Evolutionary conservation across 2,113 vertebrate species (phyloP), one percentile per base, ranked within the genome.

Genomic region (Athene cunicularia): DNA sequence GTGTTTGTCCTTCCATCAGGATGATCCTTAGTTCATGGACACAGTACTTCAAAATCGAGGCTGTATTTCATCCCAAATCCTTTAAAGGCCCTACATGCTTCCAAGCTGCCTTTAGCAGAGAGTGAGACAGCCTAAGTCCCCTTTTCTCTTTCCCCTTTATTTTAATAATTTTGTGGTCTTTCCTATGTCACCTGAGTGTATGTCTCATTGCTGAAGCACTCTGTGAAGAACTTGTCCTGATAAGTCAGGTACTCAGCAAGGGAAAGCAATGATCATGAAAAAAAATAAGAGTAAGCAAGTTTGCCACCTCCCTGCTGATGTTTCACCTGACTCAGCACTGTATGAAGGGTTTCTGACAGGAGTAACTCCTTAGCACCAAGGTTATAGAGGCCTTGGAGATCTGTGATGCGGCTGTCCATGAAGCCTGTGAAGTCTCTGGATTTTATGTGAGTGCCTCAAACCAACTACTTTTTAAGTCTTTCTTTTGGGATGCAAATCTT

Each of bases 401-500:
- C 90, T 59, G 71, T 5, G 18, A 22, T 47, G 58, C 66, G 71
- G 74, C 71, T 82, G 53, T 70, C 32, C 53, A 56, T 8, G 17
- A 55, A 96, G 68, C 30, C 79, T 89, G 72, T 52, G 88, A 94
- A 90, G 77, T 59, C 70, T 64, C 74, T 68, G 59, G 88, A 67
- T 92, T 93, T 8, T 55, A 45, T 81, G 68, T 23, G 77, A 88
- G 53, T 53, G 66, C 67, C 79, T 84, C 64, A 94, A 81, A 91
- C 62, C 62, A 93, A 88, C n/a, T 90, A 37, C 94, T 97, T 94
- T 86, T 97, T 88, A 86, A 97, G 79, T 63, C 55, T 95, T 85
- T 74, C 86, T 95, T 96, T 91, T 50, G 91, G 94, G 96, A 98
- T 93, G 92, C 81, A 97, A 97, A 97, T 97, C 85, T 84, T 86